Evolutionary conservation across 2,888 invertebrate genomes (phyloP).

Genomic region (Nowickia ferox): DNA sequence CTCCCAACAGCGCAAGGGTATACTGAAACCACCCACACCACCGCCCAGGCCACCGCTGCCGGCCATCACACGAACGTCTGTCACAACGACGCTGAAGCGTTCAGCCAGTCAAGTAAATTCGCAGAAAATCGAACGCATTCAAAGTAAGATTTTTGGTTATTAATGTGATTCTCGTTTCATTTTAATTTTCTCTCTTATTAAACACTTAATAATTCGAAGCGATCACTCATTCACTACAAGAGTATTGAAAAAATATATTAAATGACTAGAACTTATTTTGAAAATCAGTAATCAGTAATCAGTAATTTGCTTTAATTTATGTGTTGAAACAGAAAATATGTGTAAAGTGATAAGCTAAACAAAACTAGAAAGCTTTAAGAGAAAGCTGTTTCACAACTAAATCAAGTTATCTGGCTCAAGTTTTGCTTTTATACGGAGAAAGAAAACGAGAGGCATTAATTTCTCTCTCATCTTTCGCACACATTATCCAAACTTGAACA

Average conservation of each 20-base stretch:
- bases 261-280: not conserved
- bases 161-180: conserved; percentile 46
- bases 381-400: not conserved
- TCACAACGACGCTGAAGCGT: conserved; percentile 73
- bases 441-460: too few relatives aligned
- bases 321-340: not conserved
- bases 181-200: conserved; percentile 10
- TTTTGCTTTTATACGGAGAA: too few relatives aligned
- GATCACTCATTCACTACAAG: not conserved
- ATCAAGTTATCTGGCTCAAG: too few relatives aligned
- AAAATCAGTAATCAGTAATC: too few relatives aligned
- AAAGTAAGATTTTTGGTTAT: conserved; percentile 78
- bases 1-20: conserved; percentile 73
- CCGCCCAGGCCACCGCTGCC: conserved; percentile 78
- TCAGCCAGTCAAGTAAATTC: conserved; percentile 73
- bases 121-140: conserved; percentile 76
- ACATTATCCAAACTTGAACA: too few relatives aligned
- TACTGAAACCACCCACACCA: conserved; percentile 77
- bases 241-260: not conserved
- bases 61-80: conserved; percentile 66
- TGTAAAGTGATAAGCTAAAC: not conserved
- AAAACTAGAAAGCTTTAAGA: not conserved
- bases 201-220: not conserved
- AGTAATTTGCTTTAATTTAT: too few relatives aligned
- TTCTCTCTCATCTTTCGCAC: too few relatives aligned